Conservation (phyloP, 2,113 vertebrate genomes). For the Arvicanthis niloticus region DNA sequence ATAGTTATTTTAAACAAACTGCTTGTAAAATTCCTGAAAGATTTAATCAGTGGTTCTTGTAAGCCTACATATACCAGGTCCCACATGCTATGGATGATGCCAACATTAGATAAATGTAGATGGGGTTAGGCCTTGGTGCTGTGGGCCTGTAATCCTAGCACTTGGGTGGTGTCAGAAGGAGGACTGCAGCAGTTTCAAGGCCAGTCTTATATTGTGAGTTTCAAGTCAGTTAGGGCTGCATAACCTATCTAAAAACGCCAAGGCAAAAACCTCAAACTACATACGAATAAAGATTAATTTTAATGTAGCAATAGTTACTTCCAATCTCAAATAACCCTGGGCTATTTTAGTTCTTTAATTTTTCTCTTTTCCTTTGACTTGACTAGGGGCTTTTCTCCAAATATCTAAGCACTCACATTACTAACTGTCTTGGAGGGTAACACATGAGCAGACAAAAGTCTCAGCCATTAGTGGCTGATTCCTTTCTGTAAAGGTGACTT, state of each 20-base stretch:
- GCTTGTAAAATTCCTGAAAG: constrained; percentile 17
- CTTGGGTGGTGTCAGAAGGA: background rate
- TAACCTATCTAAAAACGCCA: background rate
- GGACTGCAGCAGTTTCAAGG: background rate
- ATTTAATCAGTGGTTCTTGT: background rate
- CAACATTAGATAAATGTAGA: background rate
- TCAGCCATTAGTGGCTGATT: constrained; percentile 19
- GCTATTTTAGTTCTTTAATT: constrained; percentile 30
- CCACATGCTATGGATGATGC: background rate
- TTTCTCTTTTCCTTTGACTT: constrained; percentile 42
- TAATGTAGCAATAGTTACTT: background rate
- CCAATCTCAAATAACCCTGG: background rate
- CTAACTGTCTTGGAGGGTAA: background rate
- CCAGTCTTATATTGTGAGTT: background rate
- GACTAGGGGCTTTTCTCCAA: constrained; percentile 8
- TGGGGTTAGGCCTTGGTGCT: background rate
- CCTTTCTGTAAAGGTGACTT: background rate
- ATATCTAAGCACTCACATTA: background rate
- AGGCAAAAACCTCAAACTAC: too few species aligned
- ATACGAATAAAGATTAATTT: background rate
- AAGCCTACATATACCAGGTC: background rate
- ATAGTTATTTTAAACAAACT: constrained; percentile 22
- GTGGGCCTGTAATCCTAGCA: background rate
- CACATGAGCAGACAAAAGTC: background rate
- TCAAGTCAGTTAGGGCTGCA: background rate